These are phyloP conservation scores for Hydrotaea cyrtoneurina DNA, from an alignment of 2,888 invertebrate genomes.

Conservation along the genomic window DNA sequence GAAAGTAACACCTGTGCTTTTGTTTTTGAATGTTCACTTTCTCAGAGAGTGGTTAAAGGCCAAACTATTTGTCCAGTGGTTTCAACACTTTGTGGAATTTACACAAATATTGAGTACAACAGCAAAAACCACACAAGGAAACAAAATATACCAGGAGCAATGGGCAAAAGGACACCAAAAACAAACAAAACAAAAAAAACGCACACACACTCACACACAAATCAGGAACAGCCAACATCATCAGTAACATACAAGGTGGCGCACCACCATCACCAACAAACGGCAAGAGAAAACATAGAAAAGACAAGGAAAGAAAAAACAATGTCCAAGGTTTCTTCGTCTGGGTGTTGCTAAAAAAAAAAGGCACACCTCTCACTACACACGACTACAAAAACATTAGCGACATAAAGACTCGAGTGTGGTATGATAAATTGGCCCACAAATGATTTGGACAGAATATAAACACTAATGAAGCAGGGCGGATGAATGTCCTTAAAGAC, in stretches of 20 bases:
- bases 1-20: conserved; percentile 53
- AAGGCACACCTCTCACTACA: not conserved
- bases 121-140: not conserved
- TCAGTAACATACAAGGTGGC: not conserved
- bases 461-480: not conserved
- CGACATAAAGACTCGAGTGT: not conserved
- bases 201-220: too few species aligned
- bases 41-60: conserved; percentile 40
- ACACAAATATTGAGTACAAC: conserved; percentile 45
- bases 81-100: conserved; percentile 58
- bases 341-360: not conserved
- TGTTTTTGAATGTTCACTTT: conserved; percentile 39
- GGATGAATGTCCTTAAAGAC: too few species aligned
- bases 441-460: too few species aligned
- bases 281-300: conserved; percentile 13
- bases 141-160: not conserved
- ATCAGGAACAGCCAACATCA: not conserved
- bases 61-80: conserved; percentile 52
- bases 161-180: conserved; percentile 17
- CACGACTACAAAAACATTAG: not conserved
- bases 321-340: not conserved
- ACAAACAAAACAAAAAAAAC: not conserved
- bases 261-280: not conserved
- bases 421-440: not conserved
- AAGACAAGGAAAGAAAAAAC: not conserved